phyloP scores from a whole-genome alignment of 2,888 invertebrate species.

The Myopa testacea region DNA sequence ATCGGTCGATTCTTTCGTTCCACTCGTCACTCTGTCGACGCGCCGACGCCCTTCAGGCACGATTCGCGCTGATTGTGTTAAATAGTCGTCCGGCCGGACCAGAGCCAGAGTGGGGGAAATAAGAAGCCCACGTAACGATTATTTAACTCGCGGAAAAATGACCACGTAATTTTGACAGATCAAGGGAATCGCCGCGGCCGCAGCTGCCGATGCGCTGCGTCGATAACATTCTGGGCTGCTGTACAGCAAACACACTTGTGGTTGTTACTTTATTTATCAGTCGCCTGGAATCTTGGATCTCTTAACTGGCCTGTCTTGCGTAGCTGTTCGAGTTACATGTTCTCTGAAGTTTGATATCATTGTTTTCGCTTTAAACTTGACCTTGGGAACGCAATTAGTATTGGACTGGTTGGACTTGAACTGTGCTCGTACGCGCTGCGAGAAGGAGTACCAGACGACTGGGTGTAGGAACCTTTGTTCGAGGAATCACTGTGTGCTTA shows the following conservation, averaged over 20 bases:
- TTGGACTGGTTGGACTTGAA: conserved; percentile 19
- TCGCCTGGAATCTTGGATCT: conserved; percentile 21
- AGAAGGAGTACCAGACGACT: not conserved
- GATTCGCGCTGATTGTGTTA: conserved; percentile 35
- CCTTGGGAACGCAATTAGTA: conserved; percentile 21
- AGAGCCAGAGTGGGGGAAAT: not conserved
- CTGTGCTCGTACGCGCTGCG: not conserved
- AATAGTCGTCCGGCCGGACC: conserved; percentile 26
- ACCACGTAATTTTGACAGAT: conserved; percentile 40
- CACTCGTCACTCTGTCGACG: no score
- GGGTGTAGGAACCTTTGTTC: not conserved
- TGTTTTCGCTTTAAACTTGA: conserved; percentile 14
- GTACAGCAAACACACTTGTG: conserved; percentile 21
- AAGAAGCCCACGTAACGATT: conserved; percentile 21
- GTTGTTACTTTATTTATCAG: conserved; percentile 22
- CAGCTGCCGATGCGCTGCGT: conserved; percentile 24
- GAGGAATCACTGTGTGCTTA: not conserved
- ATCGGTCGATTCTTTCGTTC: not conserved
- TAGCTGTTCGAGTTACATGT: conserved; percentile 29
- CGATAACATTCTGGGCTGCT: conserved; percentile 32
- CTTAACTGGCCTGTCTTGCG: not conserved
- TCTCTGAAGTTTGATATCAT: conserved; percentile 26
- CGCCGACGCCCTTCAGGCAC: not conserved
- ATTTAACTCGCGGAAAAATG: conserved; percentile 41
- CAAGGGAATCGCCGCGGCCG: conserved; percentile 29